Conservation (phyloP, 2,113 vertebrate species). For the Tor tambroides region DNA sequence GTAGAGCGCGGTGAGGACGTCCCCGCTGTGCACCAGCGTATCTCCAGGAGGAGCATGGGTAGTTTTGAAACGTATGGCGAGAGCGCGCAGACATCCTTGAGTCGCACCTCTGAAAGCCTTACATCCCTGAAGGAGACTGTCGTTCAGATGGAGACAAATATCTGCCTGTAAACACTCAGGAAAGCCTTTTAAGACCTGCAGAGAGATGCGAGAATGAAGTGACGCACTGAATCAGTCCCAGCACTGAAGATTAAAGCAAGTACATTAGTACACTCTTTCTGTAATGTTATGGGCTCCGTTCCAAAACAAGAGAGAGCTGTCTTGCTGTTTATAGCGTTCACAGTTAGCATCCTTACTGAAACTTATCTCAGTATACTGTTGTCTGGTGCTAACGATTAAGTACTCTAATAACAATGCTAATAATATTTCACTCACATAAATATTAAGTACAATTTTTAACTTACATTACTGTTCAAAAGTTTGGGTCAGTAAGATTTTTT, state of each 20-base stretch:
- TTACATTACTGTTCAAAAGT: not conserved
- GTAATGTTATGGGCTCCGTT: not conserved
- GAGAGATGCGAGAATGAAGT: conserved; percentile 7
- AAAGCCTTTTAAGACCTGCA: conserved; percentile 96
- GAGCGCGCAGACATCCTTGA: conserved; percentile 95
- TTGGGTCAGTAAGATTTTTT: not conserved
- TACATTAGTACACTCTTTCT: not conserved
- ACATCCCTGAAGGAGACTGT: conserved; percentile 89
- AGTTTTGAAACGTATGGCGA: conserved; percentile 97
- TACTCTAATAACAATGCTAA: not conserved
- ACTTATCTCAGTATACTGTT: not conserved
- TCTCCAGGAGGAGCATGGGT: conserved; percentile 97
- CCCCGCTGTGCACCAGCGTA: conserved; percentile 93
- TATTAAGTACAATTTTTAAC: not conserved
- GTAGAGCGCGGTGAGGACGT: conserved; percentile 95
- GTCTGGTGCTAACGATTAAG: not conserved
- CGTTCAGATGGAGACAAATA: conserved; percentile 97
- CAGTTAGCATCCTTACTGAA: not conserved
- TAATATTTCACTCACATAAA: not conserved
- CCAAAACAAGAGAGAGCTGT: not conserved
- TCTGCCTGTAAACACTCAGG: conserved; percentile 99
- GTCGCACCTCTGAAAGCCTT: conserved; percentile 94
- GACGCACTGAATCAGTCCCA: not conserved
- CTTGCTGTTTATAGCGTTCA: not conserved
- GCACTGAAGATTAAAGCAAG: conserved; percentile 3